phyloP scores from a whole-genome alignment of 1,140 invertebrate genomes.

The Maniola jurtina region DNA sequence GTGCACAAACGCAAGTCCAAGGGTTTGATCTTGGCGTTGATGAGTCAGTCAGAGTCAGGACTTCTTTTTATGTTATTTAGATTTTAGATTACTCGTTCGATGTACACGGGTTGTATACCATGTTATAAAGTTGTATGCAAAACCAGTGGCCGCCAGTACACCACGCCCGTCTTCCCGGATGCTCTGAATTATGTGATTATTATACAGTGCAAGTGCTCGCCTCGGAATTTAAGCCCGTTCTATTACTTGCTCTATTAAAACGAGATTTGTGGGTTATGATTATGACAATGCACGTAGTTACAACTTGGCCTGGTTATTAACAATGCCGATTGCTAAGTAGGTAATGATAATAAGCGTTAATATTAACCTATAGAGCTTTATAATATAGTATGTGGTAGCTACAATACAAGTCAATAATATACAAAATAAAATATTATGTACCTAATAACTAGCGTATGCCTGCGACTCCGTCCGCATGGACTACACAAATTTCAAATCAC shows the following conservation, averaged over 20 bases:
- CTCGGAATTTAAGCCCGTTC: conserved; percentile 23
- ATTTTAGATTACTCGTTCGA: background rate
- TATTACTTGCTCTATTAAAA: conserved; percentile 27
- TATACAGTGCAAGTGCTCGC: conserved; percentile 30
- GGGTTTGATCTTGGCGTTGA: no score
- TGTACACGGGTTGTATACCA: background rate
- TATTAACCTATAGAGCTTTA: no score
- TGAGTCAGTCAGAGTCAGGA: no score
- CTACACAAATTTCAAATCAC: no score
- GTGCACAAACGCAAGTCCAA: no score
- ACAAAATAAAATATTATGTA: no score
- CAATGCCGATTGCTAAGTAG: background rate
- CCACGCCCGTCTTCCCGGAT: conserved; percentile 22
- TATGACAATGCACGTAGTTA: conserved; percentile 9
- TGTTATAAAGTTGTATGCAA: conserved; percentile 25
- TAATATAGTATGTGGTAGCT: no score
- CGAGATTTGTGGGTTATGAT: conserved; percentile 20
- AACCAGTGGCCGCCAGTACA: conserved; percentile 25
- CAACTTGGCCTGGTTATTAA: conserved; percentile 8
- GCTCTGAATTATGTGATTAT: conserved; percentile 36
- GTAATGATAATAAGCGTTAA: background rate
- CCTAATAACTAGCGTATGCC: no score
- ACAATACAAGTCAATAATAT: no score
- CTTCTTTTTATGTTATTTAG: no score
- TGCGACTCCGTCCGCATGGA: no score